Conservation (phyloP, 1,140 invertebrate species). For the Chelonus insularis region DNA sequence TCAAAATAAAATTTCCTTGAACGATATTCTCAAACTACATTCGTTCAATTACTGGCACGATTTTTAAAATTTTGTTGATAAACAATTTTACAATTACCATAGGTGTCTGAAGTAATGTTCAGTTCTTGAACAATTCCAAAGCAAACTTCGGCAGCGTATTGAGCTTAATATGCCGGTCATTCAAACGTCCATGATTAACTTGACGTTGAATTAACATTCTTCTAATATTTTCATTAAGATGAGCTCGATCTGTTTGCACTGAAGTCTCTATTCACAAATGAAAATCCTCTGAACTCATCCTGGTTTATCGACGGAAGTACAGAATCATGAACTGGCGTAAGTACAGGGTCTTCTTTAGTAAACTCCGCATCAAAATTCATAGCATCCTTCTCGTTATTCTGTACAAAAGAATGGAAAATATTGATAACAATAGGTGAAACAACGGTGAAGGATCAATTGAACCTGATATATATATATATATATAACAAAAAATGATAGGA, state of each 20-base stretch:
- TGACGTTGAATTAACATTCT: conserved; percentile 25
- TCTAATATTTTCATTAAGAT: conserved; percentile 39
- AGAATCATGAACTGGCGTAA: conserved; percentile 91
- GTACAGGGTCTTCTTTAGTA: conserved; percentile 94
- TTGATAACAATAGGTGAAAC: no score
- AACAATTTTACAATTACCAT: background rate
- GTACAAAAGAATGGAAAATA: conserved; percentile 18
- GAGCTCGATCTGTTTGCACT: conserved; percentile 70
- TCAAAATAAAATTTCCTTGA: background rate
- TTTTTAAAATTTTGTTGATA: background rate
- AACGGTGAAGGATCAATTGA: no score
- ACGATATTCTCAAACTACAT: background rate
- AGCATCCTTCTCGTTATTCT: conserved; percentile 97
- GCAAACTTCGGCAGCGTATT: conserved; percentile 5
- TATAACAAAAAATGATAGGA: background rate
- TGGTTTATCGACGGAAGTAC: conserved; percentile 93
- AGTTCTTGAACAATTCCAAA: conserved; percentile 11
- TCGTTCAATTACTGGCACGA: background rate
- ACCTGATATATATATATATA: no score
- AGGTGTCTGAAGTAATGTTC: background rate
- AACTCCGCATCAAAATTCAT: conserved; percentile 99
- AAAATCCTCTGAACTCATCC: conserved; percentile 97
- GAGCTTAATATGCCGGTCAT: background rate
- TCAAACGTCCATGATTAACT: background rate
- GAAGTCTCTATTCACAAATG: conserved; percentile 93